Evolutionary conservation across 2,113 vertebrate genomes (phyloP), one percentile per base, ranked within the genome.

Genomic region (Phyllostomus discolor): DNA sequence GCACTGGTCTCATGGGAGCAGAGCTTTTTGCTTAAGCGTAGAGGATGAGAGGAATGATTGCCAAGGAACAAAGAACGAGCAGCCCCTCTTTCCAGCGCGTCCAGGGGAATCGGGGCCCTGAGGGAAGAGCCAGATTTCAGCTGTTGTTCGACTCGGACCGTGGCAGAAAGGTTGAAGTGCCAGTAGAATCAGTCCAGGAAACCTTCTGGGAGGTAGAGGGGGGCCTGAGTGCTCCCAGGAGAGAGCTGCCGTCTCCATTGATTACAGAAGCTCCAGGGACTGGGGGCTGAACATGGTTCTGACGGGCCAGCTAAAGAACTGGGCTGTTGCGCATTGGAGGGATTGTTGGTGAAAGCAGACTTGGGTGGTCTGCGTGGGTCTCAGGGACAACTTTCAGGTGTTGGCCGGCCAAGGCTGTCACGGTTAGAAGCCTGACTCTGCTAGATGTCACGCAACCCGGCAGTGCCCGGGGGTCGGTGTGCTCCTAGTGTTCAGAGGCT

Each of bases 381-480:
- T 84, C 70, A 46, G 54, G 70, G 78, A 72, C 59, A 62, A 5
- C 80, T 80, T 35, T 31, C 64, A 19, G 41, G 7, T 17, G 33
- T 48, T 62, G 35, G 54, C 46, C 54, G 16, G 17, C 72, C 8
- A 10, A 28, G 38, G 38, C 59, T 31, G 17, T 78, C 24, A 14
- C 35, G 31, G 16, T 80, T 67, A 62, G 72, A 79, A 73, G 46
- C 79, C 78, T 83, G n/a, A 20, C 50, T 79, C 33, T 78, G 31
- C 87, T 84, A 9, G 35, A 33, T 67, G 57, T 22, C 48, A 9
- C 79, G 28, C 43, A 41, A 24, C n/a, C 70, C 62, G 19, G 2
- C n/a, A 24, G 5, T 59, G n/a, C n/a, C 33, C 48, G 0, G 11
- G 33, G 3, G 31, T 85, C 31, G 4, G 0, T 15, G 3, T 38